Conservation (phyloP, 2,113 vertebrate genomes). For the Ornithorhynchus anatinus region DNA sequence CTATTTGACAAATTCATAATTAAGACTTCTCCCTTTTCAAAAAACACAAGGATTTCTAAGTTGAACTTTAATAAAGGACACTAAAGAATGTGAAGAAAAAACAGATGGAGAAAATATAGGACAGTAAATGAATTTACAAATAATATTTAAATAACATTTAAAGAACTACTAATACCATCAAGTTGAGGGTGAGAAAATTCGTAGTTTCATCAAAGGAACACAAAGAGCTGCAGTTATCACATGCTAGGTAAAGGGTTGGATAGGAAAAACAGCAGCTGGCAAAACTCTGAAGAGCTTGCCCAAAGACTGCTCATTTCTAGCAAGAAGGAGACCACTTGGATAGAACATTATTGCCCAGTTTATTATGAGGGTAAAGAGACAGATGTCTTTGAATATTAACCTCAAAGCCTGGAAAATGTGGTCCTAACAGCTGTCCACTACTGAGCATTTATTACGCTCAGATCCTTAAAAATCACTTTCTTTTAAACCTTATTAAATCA, state of each 20-base stretch:
- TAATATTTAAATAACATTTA: too few relatives aligned
- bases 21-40: too few relatives aligned
- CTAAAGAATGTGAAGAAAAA: too few relatives aligned
- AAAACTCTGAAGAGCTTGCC: not conserved
- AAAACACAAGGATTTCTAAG: too few relatives aligned
- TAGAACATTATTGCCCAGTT: not conserved
- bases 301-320: too few relatives aligned
- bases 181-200: too few relatives aligned
- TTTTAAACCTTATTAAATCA: constrained; percentile 5
- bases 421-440: not conserved
- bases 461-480: constrained; percentile 16
- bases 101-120: too few relatives aligned
- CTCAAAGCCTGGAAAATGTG: not conserved
- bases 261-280: not conserved
- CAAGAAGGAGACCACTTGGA: not conserved
- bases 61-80: too few relatives aligned
- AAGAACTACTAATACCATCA: too few relatives aligned
- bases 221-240: not conserved
- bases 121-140: too few relatives aligned
- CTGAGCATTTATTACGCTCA: not conserved
- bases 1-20: too few relatives aligned
- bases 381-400: not conserved
- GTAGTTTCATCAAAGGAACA: too few relatives aligned
- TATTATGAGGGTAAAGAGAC: not conserved
- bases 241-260: not conserved